Base-by-base conservation (phyloP, 2,888 invertebrate genomes). In the Blastobasis lacticolella region DNA sequence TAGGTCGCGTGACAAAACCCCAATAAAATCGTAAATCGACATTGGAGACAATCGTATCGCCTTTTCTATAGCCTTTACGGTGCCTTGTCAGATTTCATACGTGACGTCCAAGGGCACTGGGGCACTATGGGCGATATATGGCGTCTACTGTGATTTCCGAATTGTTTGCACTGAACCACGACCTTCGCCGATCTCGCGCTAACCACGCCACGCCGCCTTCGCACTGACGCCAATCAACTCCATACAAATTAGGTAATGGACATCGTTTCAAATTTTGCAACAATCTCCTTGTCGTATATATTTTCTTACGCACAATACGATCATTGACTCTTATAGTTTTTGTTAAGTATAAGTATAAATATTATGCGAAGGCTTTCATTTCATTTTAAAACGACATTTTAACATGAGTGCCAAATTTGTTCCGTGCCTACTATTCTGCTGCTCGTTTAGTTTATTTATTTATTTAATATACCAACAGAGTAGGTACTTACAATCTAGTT, bases 61-160 rank as follows among this genome's bases (percentile, higher is more conserved):
- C 41, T 43, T 23, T 10, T 42, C 5, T 48, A 40, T 59, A 23
- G 56, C 57, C 57, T 54, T 47, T n/a, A 45, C 41, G 10, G 10
- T 41, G 44, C 7, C 36, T 9, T 45, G 49, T 43, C 54, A 52
- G 48, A 53, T 55, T 57, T 58, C 49, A 60, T 23, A 23, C 23
- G 23, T 62, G 58, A 58, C 58, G 54, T 61, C 57, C 67, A 69
- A 71, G 67, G 71, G 67, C 71, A 59, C 54, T 55, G 42, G 55
- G 40, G 10, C 50, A 53, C 46, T 53, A 55, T 23, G 23, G 23
- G 23, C 23, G 23, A 23, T 23, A 55, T 63, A 55, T 57, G 55
- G 54, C 59, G 56, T 60, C 62, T 61, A 67, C 64, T 23, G 23
- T 23, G 40, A 36, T 37, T 46, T 57, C 58, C 55, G 55, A 50